Percentiles rank a stretch among this genome's conserved stretches.
phyloP scores from a whole-genome alignment of 1,140 invertebrate genomes.

The Rhagoletis pomonella region DNA sequence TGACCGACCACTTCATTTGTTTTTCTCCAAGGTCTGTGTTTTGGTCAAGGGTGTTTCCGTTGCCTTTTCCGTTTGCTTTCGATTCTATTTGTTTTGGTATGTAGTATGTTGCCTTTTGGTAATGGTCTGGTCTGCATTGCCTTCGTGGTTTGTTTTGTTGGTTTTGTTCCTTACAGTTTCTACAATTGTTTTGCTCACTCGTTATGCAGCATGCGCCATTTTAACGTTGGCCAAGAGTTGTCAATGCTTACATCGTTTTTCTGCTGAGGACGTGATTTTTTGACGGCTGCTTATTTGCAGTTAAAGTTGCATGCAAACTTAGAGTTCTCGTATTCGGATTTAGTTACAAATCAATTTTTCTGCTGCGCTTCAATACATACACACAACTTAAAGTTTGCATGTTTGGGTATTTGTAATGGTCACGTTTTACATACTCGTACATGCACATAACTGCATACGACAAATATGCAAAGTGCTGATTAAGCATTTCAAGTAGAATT shows the following conservation, averaged over 20 bases:
- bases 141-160: background rate
- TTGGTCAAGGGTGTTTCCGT: background rate
- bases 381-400: background rate
- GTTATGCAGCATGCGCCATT: background rate
- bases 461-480: constrained; percentile 14
- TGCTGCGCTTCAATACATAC: background rate
- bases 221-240: constrained; percentile 22
- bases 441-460: background rate
- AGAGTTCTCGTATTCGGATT: background rate
- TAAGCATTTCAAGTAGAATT: constrained; percentile 1
- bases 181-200: background rate
- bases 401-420: background rate
- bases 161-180: background rate
- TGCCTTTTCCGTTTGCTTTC: background rate
- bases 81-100: background rate
- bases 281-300: constrained; percentile 41
- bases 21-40: constrained; percentile 13
- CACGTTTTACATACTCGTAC: background rate
- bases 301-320: constrained; percentile 38
- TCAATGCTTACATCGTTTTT: constrained; percentile 11
- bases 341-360: constrained; percentile 28
- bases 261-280: constrained; percentile 38
- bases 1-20: constrained; percentile 21
- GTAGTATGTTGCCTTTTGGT: background rate
- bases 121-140: background rate